phyloP scores from a whole-genome alignment of 1,140 invertebrate species.

The Cryptotermes secundus region DNA sequence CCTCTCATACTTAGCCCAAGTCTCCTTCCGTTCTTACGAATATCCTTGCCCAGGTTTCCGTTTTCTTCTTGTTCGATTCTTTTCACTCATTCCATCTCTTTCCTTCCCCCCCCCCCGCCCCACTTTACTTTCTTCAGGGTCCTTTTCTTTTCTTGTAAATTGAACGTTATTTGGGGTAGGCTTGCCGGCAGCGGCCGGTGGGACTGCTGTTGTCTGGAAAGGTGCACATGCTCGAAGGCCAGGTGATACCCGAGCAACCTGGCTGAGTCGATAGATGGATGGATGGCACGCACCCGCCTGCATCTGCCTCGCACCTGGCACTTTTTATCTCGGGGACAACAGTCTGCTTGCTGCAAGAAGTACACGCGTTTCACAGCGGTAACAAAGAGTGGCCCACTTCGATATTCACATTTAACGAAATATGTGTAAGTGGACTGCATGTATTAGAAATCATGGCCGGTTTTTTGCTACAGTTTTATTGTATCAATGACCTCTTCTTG shows the following conservation, averaged over 20 bases:
- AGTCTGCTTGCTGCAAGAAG: not conserved
- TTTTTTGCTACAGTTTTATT: too few species aligned
- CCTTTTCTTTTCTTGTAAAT: conserved; percentile 3
- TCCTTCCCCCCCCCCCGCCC: too few species aligned
- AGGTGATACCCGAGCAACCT: not conserved
- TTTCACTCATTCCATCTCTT: too few species aligned
- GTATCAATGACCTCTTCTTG: too few species aligned
- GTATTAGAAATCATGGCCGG: too few species aligned
- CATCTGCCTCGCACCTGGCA: not conserved
- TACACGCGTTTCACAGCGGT: not conserved
- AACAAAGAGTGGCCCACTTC: not conserved
- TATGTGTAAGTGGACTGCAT: not conserved
- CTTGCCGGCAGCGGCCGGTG: not conserved
- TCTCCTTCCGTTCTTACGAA: conserved; percentile 3
- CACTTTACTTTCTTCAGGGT: too few species aligned
- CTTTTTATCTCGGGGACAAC: too few species aligned
- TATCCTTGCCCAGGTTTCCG: conserved; percentile 11
- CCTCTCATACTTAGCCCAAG: not conserved
- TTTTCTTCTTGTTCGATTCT: not conserved
- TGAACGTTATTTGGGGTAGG: conserved; percentile 5
- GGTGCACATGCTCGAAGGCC: not conserved
- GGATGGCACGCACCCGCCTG: too few species aligned
- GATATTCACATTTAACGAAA: not conserved
- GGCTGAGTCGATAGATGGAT: too few species aligned
- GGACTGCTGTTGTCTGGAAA: not conserved